Conservation (phyloP, 2,888 invertebrate genomes). For the Sturmia bella region DNA sequence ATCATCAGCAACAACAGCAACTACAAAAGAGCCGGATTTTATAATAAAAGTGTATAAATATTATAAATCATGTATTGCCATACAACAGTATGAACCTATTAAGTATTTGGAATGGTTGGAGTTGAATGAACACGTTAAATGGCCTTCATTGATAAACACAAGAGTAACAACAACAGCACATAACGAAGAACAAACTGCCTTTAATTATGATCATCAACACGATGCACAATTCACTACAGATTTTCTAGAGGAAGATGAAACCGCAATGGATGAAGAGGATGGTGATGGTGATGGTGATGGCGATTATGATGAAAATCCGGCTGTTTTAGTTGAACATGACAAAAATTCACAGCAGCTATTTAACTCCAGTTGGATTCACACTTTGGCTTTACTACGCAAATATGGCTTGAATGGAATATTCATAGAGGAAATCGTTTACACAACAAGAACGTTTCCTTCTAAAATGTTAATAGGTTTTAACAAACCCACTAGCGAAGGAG, state of each 20-base stretch:
- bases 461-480: slow-evolving; percentile 64
- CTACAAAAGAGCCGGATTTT: slow-evolving; percentile 62
- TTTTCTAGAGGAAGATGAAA: slow-evolving; percentile 17
- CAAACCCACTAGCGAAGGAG: slow-evolving; percentile 66
- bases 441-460: slow-evolving; percentile 53
- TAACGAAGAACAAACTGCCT: slow-evolving; percentile 33
- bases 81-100: slow-evolving; percentile 64
- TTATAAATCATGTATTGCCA: slow-evolving; percentile 68
- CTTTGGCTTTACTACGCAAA: slow-evolving; percentile 67
- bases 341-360: background rate
- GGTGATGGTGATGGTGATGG: background rate
- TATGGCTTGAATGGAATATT: slow-evolving; percentile 72
- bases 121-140: slow-evolving; percentile 67
- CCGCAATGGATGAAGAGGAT: slow-evolving; percentile 8
- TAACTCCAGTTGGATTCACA: slow-evolving; percentile 67
- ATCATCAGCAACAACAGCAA: slow-evolving; percentile 32
- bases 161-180: slow-evolving; percentile 36
- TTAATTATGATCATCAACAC: slow-evolving; percentile 35
- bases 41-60: slow-evolving; percentile 64
- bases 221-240: slow-evolving; percentile 4
- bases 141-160: slow-evolving; percentile 68
- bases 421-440: slow-evolving; percentile 68
- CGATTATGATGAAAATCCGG: background rate
- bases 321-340: background rate
- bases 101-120: slow-evolving; percentile 70